Evolutionary conservation across 2,113 vertebrate genomes (phyloP).

Genomic region (Epinephelus lanceolatus): DNA sequence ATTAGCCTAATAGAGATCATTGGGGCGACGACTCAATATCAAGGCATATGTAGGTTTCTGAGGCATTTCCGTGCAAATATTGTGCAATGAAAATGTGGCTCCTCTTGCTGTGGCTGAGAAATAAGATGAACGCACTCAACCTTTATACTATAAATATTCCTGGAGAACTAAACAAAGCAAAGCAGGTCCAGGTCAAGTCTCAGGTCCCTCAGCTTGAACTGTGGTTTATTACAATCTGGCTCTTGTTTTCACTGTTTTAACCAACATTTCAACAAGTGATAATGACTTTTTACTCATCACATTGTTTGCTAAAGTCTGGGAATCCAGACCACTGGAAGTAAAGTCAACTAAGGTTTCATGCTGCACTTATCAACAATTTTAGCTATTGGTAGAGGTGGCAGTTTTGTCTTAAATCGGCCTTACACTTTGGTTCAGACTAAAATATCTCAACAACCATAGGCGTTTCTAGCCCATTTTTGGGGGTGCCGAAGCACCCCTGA

Average conservation of each 20-base stretch:
- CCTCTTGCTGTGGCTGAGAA: neutral
- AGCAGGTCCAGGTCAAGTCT: constrained; percentile 9
- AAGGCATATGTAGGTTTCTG: constrained; percentile 44
- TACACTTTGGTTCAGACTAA: too few relatives aligned
- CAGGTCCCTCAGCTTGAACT: constrained; percentile 3
- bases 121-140: neutral
- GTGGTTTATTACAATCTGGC: neutral
- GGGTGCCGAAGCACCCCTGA: too few relatives aligned
- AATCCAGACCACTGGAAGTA: too few relatives aligned
- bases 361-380: neutral
- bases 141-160: constrained; percentile 4
- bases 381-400: too few relatives aligned
- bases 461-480: too few relatives aligned
- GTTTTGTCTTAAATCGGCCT: too few relatives aligned
- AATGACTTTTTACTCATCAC: neutral
- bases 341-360: neutral
- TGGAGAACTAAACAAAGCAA: constrained; percentile 16
- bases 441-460: too few relatives aligned
- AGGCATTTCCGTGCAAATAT: constrained; percentile 30
- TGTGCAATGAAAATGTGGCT: neutral
- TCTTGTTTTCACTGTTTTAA: neutral
- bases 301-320: neutral
- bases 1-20: constrained; percentile 76
- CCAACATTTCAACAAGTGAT: neutral
- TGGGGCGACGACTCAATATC: constrained; percentile 67